Percentiles rank a stretch among this genome's conserved stretches.
These are phyloP conservation scores for Bufo gargarizans DNA, from an alignment of 2,113 vertebrate genomes.

Conservation along the genomic window DNA sequence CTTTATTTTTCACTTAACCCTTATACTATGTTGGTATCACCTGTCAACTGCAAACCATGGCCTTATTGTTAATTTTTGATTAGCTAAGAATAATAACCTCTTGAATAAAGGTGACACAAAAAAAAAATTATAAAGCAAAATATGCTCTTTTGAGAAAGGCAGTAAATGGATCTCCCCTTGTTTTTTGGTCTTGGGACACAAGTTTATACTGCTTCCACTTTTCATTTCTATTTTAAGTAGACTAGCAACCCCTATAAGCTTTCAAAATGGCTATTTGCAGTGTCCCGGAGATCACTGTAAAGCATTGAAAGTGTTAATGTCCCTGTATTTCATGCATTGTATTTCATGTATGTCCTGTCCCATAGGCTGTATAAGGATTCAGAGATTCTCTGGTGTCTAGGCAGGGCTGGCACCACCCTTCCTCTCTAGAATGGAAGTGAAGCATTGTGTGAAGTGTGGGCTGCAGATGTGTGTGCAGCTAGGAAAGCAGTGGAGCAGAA, in stretches of 20 bases:
- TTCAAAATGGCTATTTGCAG: neutral
- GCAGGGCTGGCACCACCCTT: too few species aligned
- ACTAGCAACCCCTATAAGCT: neutral
- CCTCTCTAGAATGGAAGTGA: too few species aligned
- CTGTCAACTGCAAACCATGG: neutral
- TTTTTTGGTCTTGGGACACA: neutral
- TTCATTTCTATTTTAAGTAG: neutral
- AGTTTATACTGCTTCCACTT: neutral
- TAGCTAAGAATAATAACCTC: neutral
- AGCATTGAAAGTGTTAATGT: too few species aligned
- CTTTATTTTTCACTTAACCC: slow-evolving; percentile 21
- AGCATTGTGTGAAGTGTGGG: too few species aligned
- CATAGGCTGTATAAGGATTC: too few species aligned
- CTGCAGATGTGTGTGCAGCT: too few species aligned
- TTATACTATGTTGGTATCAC: neutral
- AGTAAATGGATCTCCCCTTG: neutral
- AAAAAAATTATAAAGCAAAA: neutral
- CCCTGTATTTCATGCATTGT: too few species aligned
- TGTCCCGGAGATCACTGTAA: too few species aligned
- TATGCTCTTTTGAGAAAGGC: neutral
- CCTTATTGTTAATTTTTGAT: neutral
- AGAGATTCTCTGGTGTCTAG: too few species aligned
- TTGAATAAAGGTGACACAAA: neutral
- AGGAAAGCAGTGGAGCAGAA: too few species aligned
- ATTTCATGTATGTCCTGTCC: too few species aligned